Evolutionary conservation across 1,140 invertebrate genomes (phyloP).

Genomic region (Tetranychus urticae): DNA sequence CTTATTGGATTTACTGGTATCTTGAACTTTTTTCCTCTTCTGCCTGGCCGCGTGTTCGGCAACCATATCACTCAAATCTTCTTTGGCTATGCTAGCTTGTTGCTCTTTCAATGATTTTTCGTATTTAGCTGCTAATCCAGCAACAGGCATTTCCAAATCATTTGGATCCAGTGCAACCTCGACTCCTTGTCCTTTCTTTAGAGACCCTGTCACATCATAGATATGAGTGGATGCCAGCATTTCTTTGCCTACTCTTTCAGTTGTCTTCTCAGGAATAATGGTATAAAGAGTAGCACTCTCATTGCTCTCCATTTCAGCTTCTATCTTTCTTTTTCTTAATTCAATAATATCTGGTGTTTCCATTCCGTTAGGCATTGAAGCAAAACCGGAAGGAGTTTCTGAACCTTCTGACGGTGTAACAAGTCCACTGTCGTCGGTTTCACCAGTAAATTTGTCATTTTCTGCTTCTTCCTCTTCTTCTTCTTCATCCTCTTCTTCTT

Average conservation of each 20-base stretch:
- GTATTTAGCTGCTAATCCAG: constrained; percentile 60
- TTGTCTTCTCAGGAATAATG: constrained; percentile 77
- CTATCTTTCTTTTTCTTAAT: constrained; percentile 84
- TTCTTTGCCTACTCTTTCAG: constrained; percentile 56
- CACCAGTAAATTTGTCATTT: constrained; percentile 34
- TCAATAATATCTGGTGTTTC: constrained; percentile 98
- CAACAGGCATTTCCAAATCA: constrained; percentile 60
- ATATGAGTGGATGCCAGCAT: constrained; percentile 95
- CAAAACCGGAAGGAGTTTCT: constrained; percentile 80
- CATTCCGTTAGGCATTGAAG: constrained; percentile 76
- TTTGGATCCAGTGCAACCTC: constrained; percentile 90
- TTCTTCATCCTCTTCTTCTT: constrained; percentile 46
- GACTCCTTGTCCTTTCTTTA: constrained; percentile 28
- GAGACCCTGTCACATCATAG: constrained; percentile 48
- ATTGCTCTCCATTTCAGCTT: constrained; percentile 81
- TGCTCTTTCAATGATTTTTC: constrained; percentile 71
- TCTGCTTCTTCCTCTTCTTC: constrained; percentile 32
- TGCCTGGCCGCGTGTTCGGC: constrained; percentile 85
- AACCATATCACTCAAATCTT: constrained; percentile 94
- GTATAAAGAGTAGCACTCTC: constrained; percentile 78
- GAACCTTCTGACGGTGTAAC: constrained; percentile 54
- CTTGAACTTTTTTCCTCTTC: constrained; percentile 53
- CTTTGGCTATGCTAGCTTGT: constrained; percentile 59
- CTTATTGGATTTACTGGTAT: constrained; percentile 55
- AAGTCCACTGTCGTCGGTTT: constrained; percentile 41